phyloP scores from a whole-genome alignment of 2,797 vertebrate genomes.

The Distichodus sexfasciatus region DNA sequence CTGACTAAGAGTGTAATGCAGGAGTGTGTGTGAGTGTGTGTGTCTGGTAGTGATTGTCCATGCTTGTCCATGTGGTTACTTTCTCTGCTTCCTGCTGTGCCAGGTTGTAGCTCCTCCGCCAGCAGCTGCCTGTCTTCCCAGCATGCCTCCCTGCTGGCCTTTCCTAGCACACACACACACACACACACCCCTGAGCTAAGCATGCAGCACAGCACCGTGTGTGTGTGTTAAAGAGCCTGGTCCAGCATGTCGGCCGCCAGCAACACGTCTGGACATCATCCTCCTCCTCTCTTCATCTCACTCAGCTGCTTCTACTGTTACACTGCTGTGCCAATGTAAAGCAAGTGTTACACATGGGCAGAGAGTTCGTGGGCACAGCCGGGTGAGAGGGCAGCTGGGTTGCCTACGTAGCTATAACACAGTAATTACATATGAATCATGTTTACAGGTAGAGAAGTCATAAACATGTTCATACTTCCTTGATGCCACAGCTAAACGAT shows the following conservation, averaged over 20 bases:
- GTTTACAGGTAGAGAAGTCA: too few relatives aligned
- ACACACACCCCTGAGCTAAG: conserved; percentile 52
- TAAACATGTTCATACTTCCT: too few relatives aligned
- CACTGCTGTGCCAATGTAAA: too few relatives aligned
- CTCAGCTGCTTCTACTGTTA: not conserved
- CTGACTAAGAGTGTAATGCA: conserved; percentile 35
- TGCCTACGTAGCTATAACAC: too few relatives aligned
- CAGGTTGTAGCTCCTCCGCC: conserved; percentile 46
- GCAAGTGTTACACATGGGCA: too few relatives aligned
- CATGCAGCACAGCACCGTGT: conserved; percentile 27
- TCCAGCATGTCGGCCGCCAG: not conserved
- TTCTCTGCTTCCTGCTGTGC: conserved; percentile 60
- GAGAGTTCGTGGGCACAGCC: too few relatives aligned
- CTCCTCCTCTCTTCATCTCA: not conserved
- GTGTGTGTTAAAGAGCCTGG: conserved; percentile 31
- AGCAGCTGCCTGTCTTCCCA: conserved; percentile 39
- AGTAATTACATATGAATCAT: too few relatives aligned
- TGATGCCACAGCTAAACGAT: too few relatives aligned
- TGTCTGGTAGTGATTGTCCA: conserved; percentile 55
- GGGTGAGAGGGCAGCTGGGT: too few relatives aligned
- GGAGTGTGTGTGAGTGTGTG: conserved; percentile 2
- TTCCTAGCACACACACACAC: conserved; percentile 45
- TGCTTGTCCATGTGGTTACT: conserved; percentile 64
- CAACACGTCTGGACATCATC: not conserved
- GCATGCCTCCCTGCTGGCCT: conserved; percentile 38